Conservation (phyloP, 1,140 invertebrate species). For the Zaprionus ghesquierei region DNA sequence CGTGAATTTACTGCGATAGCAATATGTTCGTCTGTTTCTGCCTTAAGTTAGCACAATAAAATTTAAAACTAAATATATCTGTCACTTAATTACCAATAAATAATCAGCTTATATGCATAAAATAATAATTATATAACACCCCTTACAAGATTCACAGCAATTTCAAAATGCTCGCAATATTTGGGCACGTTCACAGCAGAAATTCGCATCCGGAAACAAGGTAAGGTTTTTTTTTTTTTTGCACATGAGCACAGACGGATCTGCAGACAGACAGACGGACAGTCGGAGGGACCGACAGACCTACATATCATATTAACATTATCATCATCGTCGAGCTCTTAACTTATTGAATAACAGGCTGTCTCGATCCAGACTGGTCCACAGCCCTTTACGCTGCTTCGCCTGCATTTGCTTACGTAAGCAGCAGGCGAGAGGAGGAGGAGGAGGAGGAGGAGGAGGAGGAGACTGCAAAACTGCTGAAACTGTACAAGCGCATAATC, state of each 20-base stretch:
- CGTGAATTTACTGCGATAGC: not conserved
- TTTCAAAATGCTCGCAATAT: not conserved
- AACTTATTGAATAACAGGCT: slow-evolving; percentile 40
- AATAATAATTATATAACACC: not conserved
- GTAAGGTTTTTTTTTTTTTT: slow-evolving; percentile 36
- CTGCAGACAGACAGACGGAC: not conserved
- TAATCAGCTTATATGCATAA: not conserved
- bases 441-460: too few relatives aligned
- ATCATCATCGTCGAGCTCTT: slow-evolving; percentile 21
- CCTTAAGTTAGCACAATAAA: not conserved
- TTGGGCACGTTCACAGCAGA: slow-evolving; percentile 17
- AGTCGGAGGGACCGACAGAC: not conserved
- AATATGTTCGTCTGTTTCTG: not conserved
- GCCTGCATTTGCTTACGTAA: slow-evolving; percentile 65
- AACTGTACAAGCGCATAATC: slow-evolving; percentile 55
- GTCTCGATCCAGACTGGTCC: slow-evolving; percentile 12
- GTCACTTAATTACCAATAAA: not conserved
- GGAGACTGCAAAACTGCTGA: slow-evolving; percentile 58
- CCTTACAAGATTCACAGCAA: not conserved
- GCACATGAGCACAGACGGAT: slow-evolving; percentile 28
- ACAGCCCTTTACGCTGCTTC: slow-evolving; percentile 16
- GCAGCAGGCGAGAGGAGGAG: too few relatives aligned
- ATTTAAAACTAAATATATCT: not conserved
- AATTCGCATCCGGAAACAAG: slow-evolving; percentile 70
- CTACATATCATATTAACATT: slow-evolving; percentile 13